A percentile compares a stretch with the other conserved stretches of the same genome.
Conservation (phyloP, 2,113 vertebrate species). For the Nanorana parkeri region DNA sequence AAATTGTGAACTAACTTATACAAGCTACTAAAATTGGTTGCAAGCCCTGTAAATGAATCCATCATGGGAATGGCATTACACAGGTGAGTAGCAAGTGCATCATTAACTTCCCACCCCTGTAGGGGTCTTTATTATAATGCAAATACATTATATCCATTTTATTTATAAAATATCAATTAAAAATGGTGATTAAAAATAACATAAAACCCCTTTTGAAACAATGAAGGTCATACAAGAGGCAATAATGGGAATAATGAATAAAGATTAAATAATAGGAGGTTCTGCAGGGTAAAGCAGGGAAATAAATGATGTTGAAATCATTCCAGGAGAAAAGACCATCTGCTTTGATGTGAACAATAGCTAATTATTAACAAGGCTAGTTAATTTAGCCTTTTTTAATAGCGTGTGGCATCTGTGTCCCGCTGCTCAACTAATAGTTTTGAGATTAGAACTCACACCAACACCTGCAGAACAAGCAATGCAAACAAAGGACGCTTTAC, state of each 20-base stretch:
- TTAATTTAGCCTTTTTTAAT: slow-evolving; percentile 28
- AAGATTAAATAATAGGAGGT: background rate
- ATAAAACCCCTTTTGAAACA: background rate
- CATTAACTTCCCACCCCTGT: too few species aligned
- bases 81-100: too few species aligned
- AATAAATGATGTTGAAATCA: slow-evolving; percentile 44
- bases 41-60: too few species aligned
- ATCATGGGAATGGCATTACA: too few species aligned
- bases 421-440: slow-evolving; percentile 28
- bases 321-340: slow-evolving; percentile 47
- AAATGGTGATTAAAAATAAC: background rate
- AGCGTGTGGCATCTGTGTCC: slow-evolving; percentile 40
- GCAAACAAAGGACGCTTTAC: slow-evolving; percentile 23
- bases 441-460: slow-evolving; percentile 43
- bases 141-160: background rate
- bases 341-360: slow-evolving; percentile 48
- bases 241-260: background rate
- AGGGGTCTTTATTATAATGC: too few species aligned
- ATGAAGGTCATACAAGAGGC: background rate
- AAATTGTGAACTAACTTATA: too few species aligned
- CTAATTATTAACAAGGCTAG: slow-evolving; percentile 44
- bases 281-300: background rate
- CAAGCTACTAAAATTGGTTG: too few species aligned
- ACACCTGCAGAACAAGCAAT: slow-evolving; percentile 33
- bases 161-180: background rate